These are phyloP conservation scores for Bothrops jararaca DNA, from an alignment of 2,113 vertebrate species.

Conservation along the genomic window DNA sequence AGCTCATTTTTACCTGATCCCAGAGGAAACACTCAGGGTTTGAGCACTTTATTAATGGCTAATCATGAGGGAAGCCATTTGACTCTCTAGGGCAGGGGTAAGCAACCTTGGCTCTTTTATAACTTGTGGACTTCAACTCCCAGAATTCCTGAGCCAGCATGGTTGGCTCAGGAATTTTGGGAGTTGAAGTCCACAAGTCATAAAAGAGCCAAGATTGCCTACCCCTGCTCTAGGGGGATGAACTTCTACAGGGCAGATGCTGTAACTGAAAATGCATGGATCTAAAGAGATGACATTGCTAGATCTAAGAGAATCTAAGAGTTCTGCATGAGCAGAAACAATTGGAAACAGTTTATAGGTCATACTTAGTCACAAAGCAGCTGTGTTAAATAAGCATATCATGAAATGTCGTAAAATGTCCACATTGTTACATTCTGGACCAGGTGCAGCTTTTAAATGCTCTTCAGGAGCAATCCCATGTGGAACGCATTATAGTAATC, in stretches of 20 bases:
- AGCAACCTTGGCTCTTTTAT: no score
- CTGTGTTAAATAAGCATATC: not conserved
- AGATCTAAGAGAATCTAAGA: no score
- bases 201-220: no score
- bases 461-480: not conserved
- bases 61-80: not conserved
- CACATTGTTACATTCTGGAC: not conserved
- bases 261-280: not conserved
- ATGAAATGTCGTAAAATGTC: not conserved
- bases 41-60: not conserved
- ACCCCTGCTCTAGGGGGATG: not conserved
- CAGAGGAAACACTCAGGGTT: not conserved
- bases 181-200: no score
- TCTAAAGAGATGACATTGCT: not conserved
- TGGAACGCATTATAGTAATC: not conserved
- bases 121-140: no score
- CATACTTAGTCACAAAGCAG: not conserved
- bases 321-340: not conserved
- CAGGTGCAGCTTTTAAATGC: not conserved
- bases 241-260: not conserved
- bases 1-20: not conserved
- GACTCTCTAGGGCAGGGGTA: not conserved
- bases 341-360: not conserved
- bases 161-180: no score
- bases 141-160: no score